Percentiles rank a stretch among this genome's conserved stretches.
These are phyloP conservation scores for Steinernema carpocapsae DNA, from an alignment of 2,888 invertebrate species.

Conservation along the genomic window DNA sequence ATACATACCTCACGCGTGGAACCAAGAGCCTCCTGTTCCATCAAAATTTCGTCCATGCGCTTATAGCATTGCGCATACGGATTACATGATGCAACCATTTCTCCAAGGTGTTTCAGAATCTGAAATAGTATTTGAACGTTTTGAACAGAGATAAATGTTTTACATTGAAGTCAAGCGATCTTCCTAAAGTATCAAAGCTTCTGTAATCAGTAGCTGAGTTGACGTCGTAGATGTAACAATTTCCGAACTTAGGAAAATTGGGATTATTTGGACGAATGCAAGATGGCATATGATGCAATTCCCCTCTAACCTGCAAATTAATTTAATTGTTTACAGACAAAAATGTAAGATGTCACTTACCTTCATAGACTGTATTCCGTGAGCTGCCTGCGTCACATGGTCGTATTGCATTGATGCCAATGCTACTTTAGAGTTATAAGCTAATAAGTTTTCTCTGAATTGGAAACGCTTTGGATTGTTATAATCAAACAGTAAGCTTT, in stretches of 20 bases:
- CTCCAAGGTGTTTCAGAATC: neutral
- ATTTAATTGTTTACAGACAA: no score
- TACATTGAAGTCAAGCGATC: neutral
- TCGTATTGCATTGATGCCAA: constrained; percentile 5
- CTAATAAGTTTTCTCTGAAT: neutral
- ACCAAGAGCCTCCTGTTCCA: no score
- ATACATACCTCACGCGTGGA: no score
- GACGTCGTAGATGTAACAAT: neutral
- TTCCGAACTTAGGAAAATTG: neutral
- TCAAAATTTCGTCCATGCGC: neutral
- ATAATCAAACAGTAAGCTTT: neutral
- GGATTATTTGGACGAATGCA: neutral
- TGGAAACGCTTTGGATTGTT: neutral
- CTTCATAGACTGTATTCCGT: constrained; percentile 1
- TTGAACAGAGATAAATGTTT: no score
- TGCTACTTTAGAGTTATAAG: neutral
- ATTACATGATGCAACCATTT: neutral
- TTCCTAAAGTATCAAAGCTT: neutral
- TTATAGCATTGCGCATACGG: neutral
- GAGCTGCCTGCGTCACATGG: neutral
- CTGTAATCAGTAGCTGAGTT: neutral
- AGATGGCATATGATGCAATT: constrained; percentile 2
- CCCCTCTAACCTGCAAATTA: neutral
- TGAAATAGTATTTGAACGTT: neutral
- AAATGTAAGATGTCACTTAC: neutral